A percentile compares a stretch with the other conserved stretches of the same genome.
Evolutionary conservation across 1,140 invertebrate species (phyloP).

Genomic region (Cydia amplana): DNA sequence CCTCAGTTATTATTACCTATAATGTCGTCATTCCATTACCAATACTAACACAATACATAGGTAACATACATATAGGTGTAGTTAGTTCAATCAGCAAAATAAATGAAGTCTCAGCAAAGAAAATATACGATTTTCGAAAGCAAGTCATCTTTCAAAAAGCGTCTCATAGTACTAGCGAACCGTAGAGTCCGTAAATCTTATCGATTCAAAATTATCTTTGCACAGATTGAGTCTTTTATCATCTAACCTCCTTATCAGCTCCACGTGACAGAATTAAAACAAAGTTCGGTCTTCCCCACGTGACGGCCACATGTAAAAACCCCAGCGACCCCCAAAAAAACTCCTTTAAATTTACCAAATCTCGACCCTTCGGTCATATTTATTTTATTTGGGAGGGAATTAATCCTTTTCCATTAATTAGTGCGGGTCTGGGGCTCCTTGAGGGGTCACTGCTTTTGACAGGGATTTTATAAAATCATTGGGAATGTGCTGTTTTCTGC

Average conservation of each 20-base stretch:
- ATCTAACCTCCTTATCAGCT: not conserved
- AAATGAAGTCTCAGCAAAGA: no score
- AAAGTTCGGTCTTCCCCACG: not conserved
- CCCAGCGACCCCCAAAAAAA: slow-evolving; percentile 53
- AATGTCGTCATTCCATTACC: no score
- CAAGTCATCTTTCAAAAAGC: no score
- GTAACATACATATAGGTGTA: no score
- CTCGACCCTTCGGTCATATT: slow-evolving; percentile 69
- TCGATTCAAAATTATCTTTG: no score
- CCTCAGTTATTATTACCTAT: no score
- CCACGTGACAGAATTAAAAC: slow-evolving; percentile 44
- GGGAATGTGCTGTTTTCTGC: not conserved
- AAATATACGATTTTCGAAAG: no score
- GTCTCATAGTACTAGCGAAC: no score
- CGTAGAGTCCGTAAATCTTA: no score
- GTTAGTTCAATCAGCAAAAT: no score
- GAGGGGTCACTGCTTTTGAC: slow-evolving; percentile 48
- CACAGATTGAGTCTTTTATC: not conserved
- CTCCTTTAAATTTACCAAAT: slow-evolving; percentile 36
- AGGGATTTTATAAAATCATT: slow-evolving; percentile 9
- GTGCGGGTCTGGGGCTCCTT: slow-evolving; percentile 70
- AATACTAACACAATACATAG: no score
- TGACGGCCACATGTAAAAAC: slow-evolving; percentile 23
- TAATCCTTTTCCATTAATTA: slow-evolving; percentile 80
- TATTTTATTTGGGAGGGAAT: slow-evolving; percentile 78